Conservation (phyloP, 2,113 vertebrate genomes). For the Rhineura floridana region DNA sequence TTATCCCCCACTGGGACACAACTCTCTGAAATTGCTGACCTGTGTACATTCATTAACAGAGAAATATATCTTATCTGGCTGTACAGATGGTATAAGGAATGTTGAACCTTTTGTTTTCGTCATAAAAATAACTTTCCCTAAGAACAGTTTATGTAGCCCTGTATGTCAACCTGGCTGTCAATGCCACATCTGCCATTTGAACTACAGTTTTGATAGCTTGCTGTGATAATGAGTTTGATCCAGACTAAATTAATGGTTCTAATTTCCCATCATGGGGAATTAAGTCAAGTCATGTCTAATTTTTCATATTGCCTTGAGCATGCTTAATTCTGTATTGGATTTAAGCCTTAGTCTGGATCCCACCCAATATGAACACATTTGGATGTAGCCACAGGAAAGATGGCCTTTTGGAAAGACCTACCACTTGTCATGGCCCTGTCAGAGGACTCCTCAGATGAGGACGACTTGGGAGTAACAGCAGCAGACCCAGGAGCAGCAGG, state of each 20-base stretch:
- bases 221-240: neutral
- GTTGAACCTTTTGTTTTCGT: slow-evolving; percentile 4
- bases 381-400: neutral
- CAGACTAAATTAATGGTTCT: neutral
- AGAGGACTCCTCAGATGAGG: no score
- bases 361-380: neutral
- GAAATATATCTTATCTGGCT: slow-evolving; percentile 20
- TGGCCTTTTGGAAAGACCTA: neutral
- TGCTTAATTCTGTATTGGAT: no score
- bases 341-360: neutral
- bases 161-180: slow-evolving; percentile 16
- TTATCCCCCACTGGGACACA: slow-evolving; percentile 32
- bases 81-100: slow-evolving; percentile 6
- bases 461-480: no score
- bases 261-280: neutral
- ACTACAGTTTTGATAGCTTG: neutral
- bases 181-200: slow-evolving; percentile 33
- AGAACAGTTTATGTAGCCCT: neutral
- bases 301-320: neutral
- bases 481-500: no score
- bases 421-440: no score
- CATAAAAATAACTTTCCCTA: slow-evolving; percentile 31
- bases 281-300: neutral
- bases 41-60: slow-evolving; percentile 27
- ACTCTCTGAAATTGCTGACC: slow-evolving; percentile 12